Evolutionary conservation across 1,140 invertebrate species (phyloP).

Genomic region (Olivierus martensii): DNA sequence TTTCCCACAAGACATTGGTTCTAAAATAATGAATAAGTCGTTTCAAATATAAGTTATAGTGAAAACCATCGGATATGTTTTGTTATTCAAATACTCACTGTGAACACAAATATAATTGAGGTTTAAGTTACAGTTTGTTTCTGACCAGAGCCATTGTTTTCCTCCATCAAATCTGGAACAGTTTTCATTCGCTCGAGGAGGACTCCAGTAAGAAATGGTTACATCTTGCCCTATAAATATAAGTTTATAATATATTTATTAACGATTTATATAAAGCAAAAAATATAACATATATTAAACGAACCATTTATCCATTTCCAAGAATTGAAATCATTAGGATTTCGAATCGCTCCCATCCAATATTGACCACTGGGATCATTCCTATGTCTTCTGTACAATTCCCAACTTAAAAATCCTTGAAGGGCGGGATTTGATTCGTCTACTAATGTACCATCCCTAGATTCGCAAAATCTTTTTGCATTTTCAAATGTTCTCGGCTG

Average conservation of each 20-base stretch:
- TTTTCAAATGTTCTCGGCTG: constrained; percentile 68
- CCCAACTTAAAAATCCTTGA: constrained; percentile 89
- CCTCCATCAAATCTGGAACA: constrained; percentile 83
- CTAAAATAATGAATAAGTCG: constrained; percentile 6
- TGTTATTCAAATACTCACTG: constrained; percentile 32
- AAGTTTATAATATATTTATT: background rate
- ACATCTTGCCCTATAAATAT: constrained; percentile 45
- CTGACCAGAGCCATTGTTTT: constrained; percentile 88
- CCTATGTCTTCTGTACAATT: constrained; percentile 74
- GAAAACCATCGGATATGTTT: background rate
- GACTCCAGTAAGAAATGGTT: constrained; percentile 82
- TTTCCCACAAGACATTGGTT: constrained; percentile 69
- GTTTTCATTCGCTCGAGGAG: constrained; percentile 63
- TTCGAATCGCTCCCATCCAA: constrained; percentile 81
- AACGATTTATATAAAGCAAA: background rate
- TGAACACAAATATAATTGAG: constrained; percentile 90
- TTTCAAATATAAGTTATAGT: background rate
- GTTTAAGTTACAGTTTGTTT: constrained; percentile 68
- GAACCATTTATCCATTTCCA: constrained; percentile 72
- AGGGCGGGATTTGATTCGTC: constrained; percentile 86
- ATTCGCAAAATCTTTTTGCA: constrained; percentile 61
- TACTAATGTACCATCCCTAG: constrained; percentile 63
- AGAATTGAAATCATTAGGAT: constrained; percentile 54
- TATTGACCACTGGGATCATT: constrained; percentile 82
- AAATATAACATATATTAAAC: background rate